Evolutionary conservation across 2,797 vertebrate species (phyloP).

Genomic region (Lithobates pipiens): DNA sequence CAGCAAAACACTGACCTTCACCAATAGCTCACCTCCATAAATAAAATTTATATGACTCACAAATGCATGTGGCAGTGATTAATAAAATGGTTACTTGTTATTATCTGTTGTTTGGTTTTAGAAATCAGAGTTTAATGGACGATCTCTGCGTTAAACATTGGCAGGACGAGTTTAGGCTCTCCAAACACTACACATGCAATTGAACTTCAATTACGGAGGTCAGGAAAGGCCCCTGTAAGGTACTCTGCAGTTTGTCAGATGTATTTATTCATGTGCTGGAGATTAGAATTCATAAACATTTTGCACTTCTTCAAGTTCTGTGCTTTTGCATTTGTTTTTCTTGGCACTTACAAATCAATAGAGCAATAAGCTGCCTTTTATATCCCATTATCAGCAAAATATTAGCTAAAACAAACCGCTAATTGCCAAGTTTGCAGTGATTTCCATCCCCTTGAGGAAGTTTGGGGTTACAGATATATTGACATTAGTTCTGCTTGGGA

Average conservation of each 20-base stretch:
- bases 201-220: slow-evolving; percentile 82
- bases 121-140: slow-evolving; percentile 59
- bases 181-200: slow-evolving; percentile 72
- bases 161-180: slow-evolving; percentile 68
- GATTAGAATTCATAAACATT: slow-evolving; percentile 85
- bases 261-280: slow-evolving; percentile 84
- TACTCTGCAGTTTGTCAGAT: slow-evolving; percentile 83
- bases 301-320: slow-evolving; percentile 75
- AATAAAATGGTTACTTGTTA: slow-evolving; percentile 78
- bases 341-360: slow-evolving; percentile 74
- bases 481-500: slow-evolving; percentile 54
- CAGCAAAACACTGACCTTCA: neutral
- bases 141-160: slow-evolving; percentile 62
- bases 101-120: slow-evolving; percentile 72
- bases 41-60: slow-evolving; percentile 68
- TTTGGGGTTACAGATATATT: slow-evolving; percentile 60
- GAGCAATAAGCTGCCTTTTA: slow-evolving; percentile 67
- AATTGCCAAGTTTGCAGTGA: slow-evolving; percentile 35
- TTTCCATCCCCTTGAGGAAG: slow-evolving; percentile 27
- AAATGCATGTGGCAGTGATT: slow-evolving; percentile 74
- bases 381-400: slow-evolving; percentile 69
- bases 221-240: slow-evolving; percentile 73
- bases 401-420: slow-evolving; percentile 61
- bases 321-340: slow-evolving; percentile 76
- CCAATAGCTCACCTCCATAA: slow-evolving; percentile 60